phyloP scores from a whole-genome alignment of 2,888 invertebrate species.

The Eumacrocentrus americanus region DNA sequence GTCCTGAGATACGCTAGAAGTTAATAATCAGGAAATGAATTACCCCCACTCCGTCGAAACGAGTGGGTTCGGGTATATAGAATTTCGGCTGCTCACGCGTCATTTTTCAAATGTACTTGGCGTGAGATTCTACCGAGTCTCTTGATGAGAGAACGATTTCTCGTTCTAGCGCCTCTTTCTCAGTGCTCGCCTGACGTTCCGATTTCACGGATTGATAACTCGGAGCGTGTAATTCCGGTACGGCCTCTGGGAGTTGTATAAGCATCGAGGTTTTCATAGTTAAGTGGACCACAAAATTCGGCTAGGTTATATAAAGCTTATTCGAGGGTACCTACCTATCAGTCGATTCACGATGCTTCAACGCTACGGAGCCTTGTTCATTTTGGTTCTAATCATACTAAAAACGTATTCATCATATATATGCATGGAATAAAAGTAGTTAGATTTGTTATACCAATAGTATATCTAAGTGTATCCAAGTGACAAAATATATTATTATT shows the following conservation, averaged over 20 bases:
- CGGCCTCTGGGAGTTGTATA: constrained; percentile 62
- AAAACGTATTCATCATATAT: background rate
- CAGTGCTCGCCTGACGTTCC: constrained; percentile 33
- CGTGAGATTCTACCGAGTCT: background rate
- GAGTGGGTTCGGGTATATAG: too few species aligned
- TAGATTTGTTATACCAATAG: too few species aligned
- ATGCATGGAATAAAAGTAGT: too few species aligned
- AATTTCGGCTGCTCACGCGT: too few species aligned
- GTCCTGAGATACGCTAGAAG: too few species aligned
- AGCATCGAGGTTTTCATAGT: constrained; percentile 68
- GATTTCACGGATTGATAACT: constrained; percentile 67
- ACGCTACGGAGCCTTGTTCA: constrained; percentile 38
- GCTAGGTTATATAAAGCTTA: constrained; percentile 66
- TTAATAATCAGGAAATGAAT: too few species aligned
- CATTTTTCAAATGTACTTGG: too few species aligned
- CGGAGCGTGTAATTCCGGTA: constrained; percentile 69
- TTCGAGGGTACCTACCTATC: constrained; percentile 49
- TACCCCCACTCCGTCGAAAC: too few species aligned
- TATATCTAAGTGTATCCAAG: too few species aligned
- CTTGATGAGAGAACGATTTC: constrained; percentile 18
- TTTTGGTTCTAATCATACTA: background rate
- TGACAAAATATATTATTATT: too few species aligned
- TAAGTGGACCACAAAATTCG: constrained; percentile 70
- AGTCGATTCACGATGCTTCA: constrained; percentile 51
- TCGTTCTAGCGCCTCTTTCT: constrained; percentile 15